Evolutionary conservation across 1,140 invertebrate species (phyloP), one percentile per base, ranked within the genome.

Genomic region (Campoletis sonorensis): DNA sequence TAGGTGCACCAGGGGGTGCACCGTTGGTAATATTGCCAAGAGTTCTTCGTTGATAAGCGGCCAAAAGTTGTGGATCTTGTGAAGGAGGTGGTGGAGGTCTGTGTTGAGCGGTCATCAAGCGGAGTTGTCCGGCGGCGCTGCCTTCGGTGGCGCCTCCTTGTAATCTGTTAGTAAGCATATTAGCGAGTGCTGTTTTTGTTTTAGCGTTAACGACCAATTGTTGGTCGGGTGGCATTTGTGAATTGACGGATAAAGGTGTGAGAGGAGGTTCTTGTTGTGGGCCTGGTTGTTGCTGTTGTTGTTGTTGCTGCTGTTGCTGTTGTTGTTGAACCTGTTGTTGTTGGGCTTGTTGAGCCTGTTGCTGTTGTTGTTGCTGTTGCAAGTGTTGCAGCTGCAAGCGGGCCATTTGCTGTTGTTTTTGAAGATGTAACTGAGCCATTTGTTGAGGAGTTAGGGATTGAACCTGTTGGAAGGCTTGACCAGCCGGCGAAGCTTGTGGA

Each of bases 161-260:
- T 45, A 98, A 92, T 64, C 98, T 94, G 88, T 95, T 98, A 85
- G 96, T 98, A 70, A 99, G 92, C 95, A 99, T 97, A 90, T 98
- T 98, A 10, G 98, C 98, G 26, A 99, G 91, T 0, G 98, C 98
- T 1, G 98, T 98, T 93, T 99, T 99, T 8, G 98, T 98, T 90
- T 98, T 98, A 0, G 97, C 94, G 88, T 97, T 98, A 45, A 98
- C 96, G n/a, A 96, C 92, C 30, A 95, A 86, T 51, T 94, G 92
- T 78, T 92, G 92, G 85, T 92, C 92, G 79, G 88, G 86, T n/a
- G 88, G 87, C 79, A 92, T 90, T 30, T 91, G 90, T 26, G 88
- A 82, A 54, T 88, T 94, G 81, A 84, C 92, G 76, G 85, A 90
- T 82, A 86, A 87, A 27, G 82, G 83, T 49, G 83, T 89, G 81